Conservation (phyloP, 2,888 invertebrate species). For the Andrena bicolor region DNA sequence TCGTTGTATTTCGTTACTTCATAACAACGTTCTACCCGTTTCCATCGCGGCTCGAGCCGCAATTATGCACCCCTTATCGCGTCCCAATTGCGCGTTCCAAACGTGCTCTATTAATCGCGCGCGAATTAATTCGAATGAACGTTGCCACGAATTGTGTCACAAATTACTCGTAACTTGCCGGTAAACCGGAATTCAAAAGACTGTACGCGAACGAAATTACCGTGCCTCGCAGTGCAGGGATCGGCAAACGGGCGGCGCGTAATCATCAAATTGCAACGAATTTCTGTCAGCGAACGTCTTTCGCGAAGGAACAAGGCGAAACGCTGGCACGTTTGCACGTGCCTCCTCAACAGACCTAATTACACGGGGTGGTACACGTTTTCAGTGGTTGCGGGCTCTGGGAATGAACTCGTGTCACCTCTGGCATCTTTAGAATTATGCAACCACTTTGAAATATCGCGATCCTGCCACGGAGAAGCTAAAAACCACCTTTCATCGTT, state of each 20-base stretch:
- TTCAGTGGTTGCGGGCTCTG: conserved; percentile 65
- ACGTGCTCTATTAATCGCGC: conserved; percentile 40
- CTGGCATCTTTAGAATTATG: conserved; percentile 56
- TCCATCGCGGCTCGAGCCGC: neutral
- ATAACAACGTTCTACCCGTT: conserved; percentile 34
- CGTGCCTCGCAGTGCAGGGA: neutral
- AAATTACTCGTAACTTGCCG: conserved; percentile 20
- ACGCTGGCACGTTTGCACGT: conserved; percentile 58
- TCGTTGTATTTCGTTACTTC: neutral
- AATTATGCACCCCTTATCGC: conserved; percentile 40
- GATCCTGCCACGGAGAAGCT: conserved; percentile 12
- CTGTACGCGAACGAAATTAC: neutral
- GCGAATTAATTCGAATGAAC: conserved; percentile 34
- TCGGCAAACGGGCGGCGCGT: conserved; percentile 23
- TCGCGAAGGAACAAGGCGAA: conserved; percentile 56
- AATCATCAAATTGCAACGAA: conserved; percentile 43
- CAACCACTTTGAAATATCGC: conserved; percentile 5
- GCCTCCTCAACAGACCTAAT: conserved; percentile 77
- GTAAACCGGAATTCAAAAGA: conserved; percentile 18
- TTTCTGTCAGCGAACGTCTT: conserved; percentile 27
- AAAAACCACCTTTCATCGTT: conserved; percentile 6
- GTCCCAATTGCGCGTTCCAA: conserved; percentile 41
- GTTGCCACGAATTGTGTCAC: conserved; percentile 27
- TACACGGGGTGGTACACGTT: conserved; percentile 74
- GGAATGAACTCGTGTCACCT: conserved; percentile 49